These are phyloP conservation scores for Priocnemis perturbator DNA, from an alignment of 2,888 invertebrate species.

Conservation along the genomic window DNA sequence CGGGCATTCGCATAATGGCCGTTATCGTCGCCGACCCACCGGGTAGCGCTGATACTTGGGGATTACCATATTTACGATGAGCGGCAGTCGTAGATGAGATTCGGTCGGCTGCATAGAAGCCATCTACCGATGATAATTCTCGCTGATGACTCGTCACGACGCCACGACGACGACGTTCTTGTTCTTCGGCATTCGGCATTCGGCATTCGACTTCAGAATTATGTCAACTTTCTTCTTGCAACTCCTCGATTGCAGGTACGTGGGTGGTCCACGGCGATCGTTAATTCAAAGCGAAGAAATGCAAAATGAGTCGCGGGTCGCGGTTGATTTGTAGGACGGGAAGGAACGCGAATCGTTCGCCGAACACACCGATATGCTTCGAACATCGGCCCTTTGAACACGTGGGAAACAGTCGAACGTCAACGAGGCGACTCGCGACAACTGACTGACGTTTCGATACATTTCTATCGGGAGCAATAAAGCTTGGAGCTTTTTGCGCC, in stretches of 20 bases:
- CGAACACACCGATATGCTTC: too few species aligned
- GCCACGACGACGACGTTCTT: conserved; percentile 8
- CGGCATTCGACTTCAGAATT: too few species aligned
- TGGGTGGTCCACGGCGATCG: too few species aligned
- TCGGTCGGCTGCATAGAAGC: conserved; percentile 5
- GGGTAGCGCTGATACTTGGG: conserved; percentile 65
- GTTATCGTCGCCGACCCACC: conserved; percentile 68
- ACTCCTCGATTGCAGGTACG: too few species aligned
- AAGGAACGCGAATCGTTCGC: too few species aligned
- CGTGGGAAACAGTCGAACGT: too few species aligned
- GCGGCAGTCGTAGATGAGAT: conserved; percentile 23
- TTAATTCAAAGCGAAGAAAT: too few species aligned
- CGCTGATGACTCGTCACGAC: conserved; percentile 14
- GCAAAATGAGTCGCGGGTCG: too few species aligned
- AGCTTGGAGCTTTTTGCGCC: conserved; percentile 40
- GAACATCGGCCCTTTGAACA: too few species aligned
- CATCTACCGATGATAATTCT: background rate
- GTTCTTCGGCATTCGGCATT: too few species aligned
- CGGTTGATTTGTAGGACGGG: too few species aligned
- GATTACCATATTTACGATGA: conserved; percentile 72
- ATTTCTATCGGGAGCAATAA: conserved; percentile 56
- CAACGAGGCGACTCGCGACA: conserved; percentile 43
- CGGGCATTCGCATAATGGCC: conserved; percentile 70
- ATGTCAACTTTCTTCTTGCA: too few species aligned
- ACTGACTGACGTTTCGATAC: conserved; percentile 53